These are phyloP conservation scores for Hypotaenidia okinawae DNA, from an alignment of 2,797 vertebrate species.

Conservation along the genomic window DNA sequence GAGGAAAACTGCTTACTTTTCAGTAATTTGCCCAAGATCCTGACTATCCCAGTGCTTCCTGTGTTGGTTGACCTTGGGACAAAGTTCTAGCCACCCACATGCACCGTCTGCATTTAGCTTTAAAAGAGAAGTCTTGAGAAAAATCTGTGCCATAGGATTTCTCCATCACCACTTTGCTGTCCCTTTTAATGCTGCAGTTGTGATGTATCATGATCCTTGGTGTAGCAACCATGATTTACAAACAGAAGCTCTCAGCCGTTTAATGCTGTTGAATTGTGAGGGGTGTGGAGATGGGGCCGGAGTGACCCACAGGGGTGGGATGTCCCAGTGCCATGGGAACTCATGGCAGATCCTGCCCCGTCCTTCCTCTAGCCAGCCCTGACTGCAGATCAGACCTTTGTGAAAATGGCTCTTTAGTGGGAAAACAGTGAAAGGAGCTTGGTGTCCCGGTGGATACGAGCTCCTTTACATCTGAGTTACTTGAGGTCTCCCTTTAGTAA, in stretches of 20 bases:
- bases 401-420: not conserved
- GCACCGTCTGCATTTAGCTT: not conserved
- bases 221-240: not conserved
- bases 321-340: fast-evolving
- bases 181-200: not conserved
- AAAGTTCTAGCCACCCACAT: not conserved
- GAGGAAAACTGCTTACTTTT: not conserved
- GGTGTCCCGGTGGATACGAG: not conserved
- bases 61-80: not conserved
- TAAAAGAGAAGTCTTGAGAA: not conserved
- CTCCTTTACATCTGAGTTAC: not conserved
- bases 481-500: not conserved
- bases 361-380: not conserved
- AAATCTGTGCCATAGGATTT: not conserved
- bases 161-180: fast-evolving
- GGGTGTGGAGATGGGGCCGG: not conserved
- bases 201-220: fast-evolving
- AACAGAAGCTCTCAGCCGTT: not conserved
- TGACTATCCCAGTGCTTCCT: not conserved
- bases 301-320: fast-evolving
- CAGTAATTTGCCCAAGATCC: not conserved
- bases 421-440: not conserved
- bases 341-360: not conserved
- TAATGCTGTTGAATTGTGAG: not conserved
- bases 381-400: not conserved